Evolutionary conservation across 2,888 invertebrate species (phyloP), one percentile per base, ranked within the genome.

Genomic region (Cordilura impudica): DNA sequence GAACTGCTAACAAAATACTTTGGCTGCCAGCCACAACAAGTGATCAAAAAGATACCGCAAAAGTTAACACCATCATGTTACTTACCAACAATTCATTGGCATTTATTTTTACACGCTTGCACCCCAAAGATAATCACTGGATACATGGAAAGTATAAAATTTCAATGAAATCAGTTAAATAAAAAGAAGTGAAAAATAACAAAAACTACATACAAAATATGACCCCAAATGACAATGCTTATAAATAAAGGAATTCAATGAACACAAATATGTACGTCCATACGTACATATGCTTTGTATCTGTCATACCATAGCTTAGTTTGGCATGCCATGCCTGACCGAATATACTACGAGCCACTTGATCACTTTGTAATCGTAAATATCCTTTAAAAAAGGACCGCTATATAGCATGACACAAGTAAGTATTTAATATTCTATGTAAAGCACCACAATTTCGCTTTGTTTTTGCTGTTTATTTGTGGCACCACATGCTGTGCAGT

Each of bases 401-500:
- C 75, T 69, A 53, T 47, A 18, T 31, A 14, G 63, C 31, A 31
- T 8, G 1, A n/a, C 35, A 39, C 31, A 51, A 21, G 10, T 49
- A 21, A 21, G 49, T 8, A 29, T 69, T 69, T 47, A 75, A 69
- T 75, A 69, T 61, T 69, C 61, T 35, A 45, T 67, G 67, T 61
- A 74, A 61, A 61, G 14, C 35, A 53, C 54, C 21, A 43, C 54
- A 54, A 47, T 49, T 35, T 69, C 49, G 14, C n/a, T 49, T 19
- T 21, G 23, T 49, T 5, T 6, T 23, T 19, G 10, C 10, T 21
- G 23, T 51, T 23, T 21, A 12, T 14, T 21, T 69, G 35, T 69
- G 14, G 35, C 67, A 75, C 66, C 66, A 65, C 85, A 84, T 81
- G 87, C 85, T 86, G 86, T 69, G 85, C 82, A 71, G 82, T 82